Conservation (phyloP, 1,140 invertebrate species). For the Thalassaphorura encarpata region DNA sequence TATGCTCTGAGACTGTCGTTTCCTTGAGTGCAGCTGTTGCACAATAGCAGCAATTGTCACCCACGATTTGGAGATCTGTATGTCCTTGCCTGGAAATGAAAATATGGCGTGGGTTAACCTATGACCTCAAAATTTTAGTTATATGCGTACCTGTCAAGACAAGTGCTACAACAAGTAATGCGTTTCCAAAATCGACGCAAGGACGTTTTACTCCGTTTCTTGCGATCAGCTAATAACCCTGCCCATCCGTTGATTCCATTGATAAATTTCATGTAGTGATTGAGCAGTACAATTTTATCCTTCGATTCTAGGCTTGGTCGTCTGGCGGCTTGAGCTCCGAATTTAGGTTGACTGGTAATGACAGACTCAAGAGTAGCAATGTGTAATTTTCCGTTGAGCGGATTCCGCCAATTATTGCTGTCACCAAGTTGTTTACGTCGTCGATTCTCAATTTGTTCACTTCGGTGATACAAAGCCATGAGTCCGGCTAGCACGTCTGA, state of each 20-base stretch:
- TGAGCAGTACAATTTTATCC: conserved; percentile 15
- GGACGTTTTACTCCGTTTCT: conserved; percentile 14
- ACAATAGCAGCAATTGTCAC: conserved; percentile 84
- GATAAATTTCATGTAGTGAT: conserved; percentile 20
- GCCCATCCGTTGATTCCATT: conserved; percentile 23
- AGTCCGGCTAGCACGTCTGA: conserved; percentile 78
- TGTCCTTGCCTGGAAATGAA: conserved; percentile 1
- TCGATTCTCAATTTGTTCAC: conserved; percentile 6
- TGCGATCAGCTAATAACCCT: conserved; percentile 12
- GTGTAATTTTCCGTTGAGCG: no score
- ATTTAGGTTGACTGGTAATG: not conserved
- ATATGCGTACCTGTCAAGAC: conserved; percentile 5
- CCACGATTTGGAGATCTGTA: conserved; percentile 56
- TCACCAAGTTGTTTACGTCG: conserved; percentile 1
- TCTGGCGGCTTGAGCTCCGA: not conserved
- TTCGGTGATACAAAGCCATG: conserved; percentile 51
- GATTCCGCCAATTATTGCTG: not conserved
- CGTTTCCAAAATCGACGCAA: conserved; percentile 14
- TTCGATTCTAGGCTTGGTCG: conserved; percentile 3
- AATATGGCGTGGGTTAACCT: not conserved
- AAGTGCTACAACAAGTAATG: conserved; percentile 18
- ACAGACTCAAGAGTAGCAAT: not conserved
- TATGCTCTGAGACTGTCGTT: no score
- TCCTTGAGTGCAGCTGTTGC: conserved; percentile 71
- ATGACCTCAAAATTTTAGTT: not conserved